phyloP scores from a whole-genome alignment of 2,113 vertebrate species.

The Vidua macroura region DNA sequence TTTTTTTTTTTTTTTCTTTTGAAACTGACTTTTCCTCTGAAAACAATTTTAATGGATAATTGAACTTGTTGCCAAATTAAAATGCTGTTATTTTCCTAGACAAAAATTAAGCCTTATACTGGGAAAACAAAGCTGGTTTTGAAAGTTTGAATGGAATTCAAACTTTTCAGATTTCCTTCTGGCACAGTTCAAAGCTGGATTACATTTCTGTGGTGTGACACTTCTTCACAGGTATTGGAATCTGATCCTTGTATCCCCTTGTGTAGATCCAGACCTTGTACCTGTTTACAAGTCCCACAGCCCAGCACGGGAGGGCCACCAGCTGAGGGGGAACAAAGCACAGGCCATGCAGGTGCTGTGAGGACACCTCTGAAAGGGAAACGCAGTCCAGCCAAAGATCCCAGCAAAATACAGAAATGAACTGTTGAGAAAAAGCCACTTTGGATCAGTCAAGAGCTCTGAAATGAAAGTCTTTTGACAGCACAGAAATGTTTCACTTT shows the following conservation, averaged over 20 bases:
- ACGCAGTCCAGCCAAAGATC: accelerated
- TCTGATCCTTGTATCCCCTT: neutral
- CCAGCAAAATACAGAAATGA: neutral
- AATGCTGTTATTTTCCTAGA: neutral
- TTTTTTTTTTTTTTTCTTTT: neutral
- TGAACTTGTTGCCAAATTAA: neutral
- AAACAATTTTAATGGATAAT: neutral
- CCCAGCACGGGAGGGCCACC: neutral
- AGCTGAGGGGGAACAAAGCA: neutral
- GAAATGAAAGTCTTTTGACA: neutral
- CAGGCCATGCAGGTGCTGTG: neutral
- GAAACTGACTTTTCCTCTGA: neutral
- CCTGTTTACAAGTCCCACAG: neutral
- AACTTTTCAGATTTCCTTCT: neutral
- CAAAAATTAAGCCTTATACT: neutral
- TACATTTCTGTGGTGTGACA: neutral
- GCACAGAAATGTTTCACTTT: neutral
- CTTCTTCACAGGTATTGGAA: neutral
- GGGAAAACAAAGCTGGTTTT: neutral
- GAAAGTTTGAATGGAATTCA: neutral
- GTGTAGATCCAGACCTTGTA: neutral
- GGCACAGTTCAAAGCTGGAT: neutral
- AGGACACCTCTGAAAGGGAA: neutral
- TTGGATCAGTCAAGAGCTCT: neutral
- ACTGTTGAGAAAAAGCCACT: neutral